A percentile compares a stretch with the other conserved stretches of the same genome.
Evolutionary conservation across 2,797 vertebrate genomes (phyloP).

Genomic region (Tiaroga cobitis): DNA sequence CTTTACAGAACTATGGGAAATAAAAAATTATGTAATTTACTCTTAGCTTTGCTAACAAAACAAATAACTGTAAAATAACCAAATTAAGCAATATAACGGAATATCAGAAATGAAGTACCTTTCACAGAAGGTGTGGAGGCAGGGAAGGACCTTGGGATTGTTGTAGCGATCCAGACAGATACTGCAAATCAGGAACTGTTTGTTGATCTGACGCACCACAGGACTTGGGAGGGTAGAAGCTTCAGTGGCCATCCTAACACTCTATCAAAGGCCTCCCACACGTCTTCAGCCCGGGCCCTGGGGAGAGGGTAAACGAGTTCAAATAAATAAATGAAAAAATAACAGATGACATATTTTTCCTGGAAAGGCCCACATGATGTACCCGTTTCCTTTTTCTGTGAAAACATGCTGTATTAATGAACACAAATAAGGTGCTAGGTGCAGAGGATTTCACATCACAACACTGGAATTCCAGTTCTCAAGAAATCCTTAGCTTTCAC

Average conservation of each 20-base stretch:
- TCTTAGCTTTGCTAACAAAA: not conserved
- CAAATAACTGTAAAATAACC: not conserved
- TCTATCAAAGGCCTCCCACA: conserved; percentile 83
- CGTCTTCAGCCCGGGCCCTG: conserved; percentile 85
- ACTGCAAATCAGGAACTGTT: conserved; percentile 99
- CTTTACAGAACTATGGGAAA: not conserved
- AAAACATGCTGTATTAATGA: not conserved
- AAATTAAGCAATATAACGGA: not conserved
- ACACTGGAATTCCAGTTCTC: not conserved
- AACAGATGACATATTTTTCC: not conserved
- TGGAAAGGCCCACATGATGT: not conserved
- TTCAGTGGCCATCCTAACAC: conserved; percentile 99
- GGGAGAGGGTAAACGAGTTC: conserved; percentile 32
- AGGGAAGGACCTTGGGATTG: conserved; percentile 98
- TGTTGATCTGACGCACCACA: conserved; percentile 98
- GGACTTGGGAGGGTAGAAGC: conserved; percentile 92
- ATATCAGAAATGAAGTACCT: conserved; percentile 75
- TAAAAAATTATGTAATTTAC: not conserved
- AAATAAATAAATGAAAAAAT: not conserved
- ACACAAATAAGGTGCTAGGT: not conserved
- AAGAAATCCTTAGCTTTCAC: not conserved
- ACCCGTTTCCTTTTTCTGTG: not conserved
- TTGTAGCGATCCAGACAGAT: conserved; percentile 99
- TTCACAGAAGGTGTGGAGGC: conserved; percentile 98
- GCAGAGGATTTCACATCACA: not conserved